Percentiles rank a stretch among this genome's conserved stretches.
phyloP scores from a whole-genome alignment of 2,888 invertebrate species.

The Lordiphosa fenestrarum region DNA sequence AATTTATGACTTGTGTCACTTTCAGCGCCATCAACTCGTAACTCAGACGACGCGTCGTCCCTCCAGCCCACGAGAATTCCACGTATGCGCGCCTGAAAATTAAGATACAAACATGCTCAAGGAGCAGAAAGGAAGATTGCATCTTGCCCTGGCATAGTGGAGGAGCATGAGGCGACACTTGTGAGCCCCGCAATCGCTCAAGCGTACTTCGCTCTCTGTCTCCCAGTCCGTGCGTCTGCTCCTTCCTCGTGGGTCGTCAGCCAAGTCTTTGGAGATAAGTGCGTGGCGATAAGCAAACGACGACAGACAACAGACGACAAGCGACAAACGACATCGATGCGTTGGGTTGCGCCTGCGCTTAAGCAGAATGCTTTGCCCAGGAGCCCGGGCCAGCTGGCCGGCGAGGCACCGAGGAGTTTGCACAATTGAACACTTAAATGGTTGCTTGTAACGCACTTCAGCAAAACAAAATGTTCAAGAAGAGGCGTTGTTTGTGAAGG shows the following conservation, averaged over 20 bases:
- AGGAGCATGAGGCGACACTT: constrained; percentile 54
- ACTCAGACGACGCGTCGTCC: constrained; percentile 58
- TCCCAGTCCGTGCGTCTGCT: neutral
- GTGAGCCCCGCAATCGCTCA: constrained; percentile 52
- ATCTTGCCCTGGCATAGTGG: constrained; percentile 31
- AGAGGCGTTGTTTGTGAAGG: constrained; percentile 49
- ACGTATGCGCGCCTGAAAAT: constrained; percentile 72
- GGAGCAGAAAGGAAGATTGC: constrained; percentile 61
- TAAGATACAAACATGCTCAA: constrained; percentile 72
- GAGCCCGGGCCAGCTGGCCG: constrained; percentile 23
- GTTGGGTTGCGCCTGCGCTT: constrained; percentile 60
- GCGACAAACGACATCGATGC: constrained; percentile 51
- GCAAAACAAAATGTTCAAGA: constrained; percentile 38
- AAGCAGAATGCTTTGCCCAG: constrained; percentile 32
- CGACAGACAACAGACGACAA: constrained; percentile 53
- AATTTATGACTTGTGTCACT: constrained; percentile 78
- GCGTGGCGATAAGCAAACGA: constrained; percentile 66
- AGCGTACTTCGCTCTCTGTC: constrained; percentile 33
- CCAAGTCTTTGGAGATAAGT: constrained; percentile 56
- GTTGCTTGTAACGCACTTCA: constrained; percentile 50
- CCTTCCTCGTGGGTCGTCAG: constrained; percentile 23
- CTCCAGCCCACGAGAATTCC: constrained; percentile 51
- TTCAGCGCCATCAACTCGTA: constrained; percentile 75
- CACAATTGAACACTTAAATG: constrained; percentile 70
- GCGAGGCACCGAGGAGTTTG: constrained; percentile 39